Percentiles rank a stretch among this genome's conserved stretches.
Evolutionary conservation across 2,797 vertebrate species (phyloP).

Genomic region (Schizopygopsis malacanthus): DNA sequence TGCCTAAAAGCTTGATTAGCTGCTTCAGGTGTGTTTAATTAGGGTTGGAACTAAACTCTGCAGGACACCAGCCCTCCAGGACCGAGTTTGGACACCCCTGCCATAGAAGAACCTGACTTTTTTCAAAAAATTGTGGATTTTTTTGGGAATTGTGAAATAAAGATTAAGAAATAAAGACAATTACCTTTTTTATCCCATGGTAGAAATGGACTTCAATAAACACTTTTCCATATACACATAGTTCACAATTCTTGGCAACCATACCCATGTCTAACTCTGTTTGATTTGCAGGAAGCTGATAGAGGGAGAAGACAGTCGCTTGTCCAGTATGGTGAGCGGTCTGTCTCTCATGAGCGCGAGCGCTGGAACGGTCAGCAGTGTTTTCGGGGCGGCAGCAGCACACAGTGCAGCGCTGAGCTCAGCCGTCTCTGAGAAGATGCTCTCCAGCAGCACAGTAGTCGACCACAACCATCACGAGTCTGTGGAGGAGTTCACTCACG

Average conservation of each 20-base stretch:
- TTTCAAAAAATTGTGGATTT: no score
- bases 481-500: constrained; percentile 61
- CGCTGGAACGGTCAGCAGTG: constrained; percentile 26
- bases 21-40: no score
- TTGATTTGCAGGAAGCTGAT: constrained; percentile 76
- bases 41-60: no score
- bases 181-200: neutral
- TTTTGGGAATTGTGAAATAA: neutral
- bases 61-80: no score
- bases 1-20: no score
- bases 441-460: constrained; percentile 29
- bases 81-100: no score
- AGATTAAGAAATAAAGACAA: neutral
- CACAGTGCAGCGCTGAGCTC: constrained; percentile 5
- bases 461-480: constrained; percentile 34
- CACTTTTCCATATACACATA: neutral
- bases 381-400: constrained; percentile 6
- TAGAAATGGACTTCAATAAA: neutral
- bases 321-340: constrained; percentile 70
- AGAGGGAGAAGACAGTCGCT: constrained; percentile 79
- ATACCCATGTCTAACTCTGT: neutral
- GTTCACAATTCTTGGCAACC: neutral
- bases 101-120: no score
- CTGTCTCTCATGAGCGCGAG: constrained; percentile 61
- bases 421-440: constrained; percentile 6